phyloP scores from a whole-genome alignment of 23 tunicate species.

The Trididemnum clinides region DNA sequence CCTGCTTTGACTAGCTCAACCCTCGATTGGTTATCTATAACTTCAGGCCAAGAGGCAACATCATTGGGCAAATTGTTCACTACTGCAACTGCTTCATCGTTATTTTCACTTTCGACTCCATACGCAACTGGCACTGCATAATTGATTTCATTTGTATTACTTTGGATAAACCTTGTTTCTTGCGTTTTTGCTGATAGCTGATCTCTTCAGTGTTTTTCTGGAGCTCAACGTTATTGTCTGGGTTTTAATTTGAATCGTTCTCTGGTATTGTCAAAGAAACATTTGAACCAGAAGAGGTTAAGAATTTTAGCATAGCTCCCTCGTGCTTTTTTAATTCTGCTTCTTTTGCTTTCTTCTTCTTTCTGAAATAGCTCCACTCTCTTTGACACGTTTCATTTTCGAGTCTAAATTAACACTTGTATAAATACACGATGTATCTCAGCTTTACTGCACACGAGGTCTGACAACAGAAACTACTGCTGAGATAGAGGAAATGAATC shows the following conservation, averaged over 20 bases:
- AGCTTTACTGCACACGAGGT: not conserved
- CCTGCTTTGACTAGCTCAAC: no score
- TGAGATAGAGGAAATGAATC: slow-evolving; percentile 27
- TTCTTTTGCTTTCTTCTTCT: no score
- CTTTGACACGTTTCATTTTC: slow-evolving; percentile 41
- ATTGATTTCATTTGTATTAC: slow-evolving; percentile 62
- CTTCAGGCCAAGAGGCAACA: no score
- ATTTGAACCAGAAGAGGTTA: slow-evolving; percentile 54
- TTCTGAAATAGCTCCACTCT: slow-evolving; percentile 23
- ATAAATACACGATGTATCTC: slow-evolving; percentile 5
- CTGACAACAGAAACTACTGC: not conserved
- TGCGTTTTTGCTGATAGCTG: slow-evolving; percentile 57
- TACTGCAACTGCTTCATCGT: no score
- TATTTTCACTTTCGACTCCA: slow-evolving; percentile 34
- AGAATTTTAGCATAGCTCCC: slow-evolving; percentile 32
- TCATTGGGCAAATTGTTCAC: no score
- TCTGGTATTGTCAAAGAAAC: slow-evolving; percentile 54
- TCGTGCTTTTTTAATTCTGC: slow-evolving; percentile 38
- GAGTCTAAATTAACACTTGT: not conserved
- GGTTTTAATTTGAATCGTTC: slow-evolving; percentile 55
- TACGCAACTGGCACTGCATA: slow-evolving; percentile 46
- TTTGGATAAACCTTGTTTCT: slow-evolving; percentile 56
- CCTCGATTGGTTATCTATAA: no score
- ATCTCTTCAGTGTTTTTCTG: slow-evolving; percentile 49
- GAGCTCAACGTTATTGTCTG: slow-evolving; percentile 59